Evolutionary conservation across 1,140 invertebrate species (phyloP).

Genomic region (Tetragonula clypearis): DNA sequence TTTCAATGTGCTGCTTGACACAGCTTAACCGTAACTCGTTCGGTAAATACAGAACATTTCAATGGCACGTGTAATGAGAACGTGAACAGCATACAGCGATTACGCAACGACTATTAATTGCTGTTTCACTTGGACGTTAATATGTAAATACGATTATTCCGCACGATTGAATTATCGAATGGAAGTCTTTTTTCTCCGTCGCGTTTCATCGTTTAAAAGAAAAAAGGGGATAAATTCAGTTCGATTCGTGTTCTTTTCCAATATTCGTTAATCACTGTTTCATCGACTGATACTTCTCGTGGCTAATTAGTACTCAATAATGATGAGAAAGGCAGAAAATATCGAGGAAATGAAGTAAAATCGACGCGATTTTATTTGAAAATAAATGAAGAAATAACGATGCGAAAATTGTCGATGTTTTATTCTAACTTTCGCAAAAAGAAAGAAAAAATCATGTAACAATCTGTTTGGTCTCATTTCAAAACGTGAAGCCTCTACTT

Average conservation of each 20-base stretch:
- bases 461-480: too few species aligned
- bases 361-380: too few species aligned
- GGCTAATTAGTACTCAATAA: too few species aligned
- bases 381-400: too few species aligned
- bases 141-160: not conserved
- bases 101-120: conserved; percentile 1
- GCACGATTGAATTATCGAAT: not conserved
- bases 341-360: too few species aligned
- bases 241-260: not conserved
- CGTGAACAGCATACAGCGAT: not conserved
- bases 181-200: not conserved
- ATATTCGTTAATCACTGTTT: not conserved
- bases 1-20: not conserved
- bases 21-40: not conserved
- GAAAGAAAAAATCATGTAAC: too few species aligned
- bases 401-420: too few species aligned
- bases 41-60: not conserved
- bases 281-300: not conserved
- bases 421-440: too few species aligned
- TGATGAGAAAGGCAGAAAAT: too few species aligned
- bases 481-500: too few species aligned
- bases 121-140: not conserved
- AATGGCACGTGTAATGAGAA: conserved; percentile 12
- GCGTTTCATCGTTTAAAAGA: too few species aligned
- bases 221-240: too few species aligned